phyloP scores from a whole-genome alignment of 1,140 invertebrate species.

The Saccostrea glomerata region DNA sequence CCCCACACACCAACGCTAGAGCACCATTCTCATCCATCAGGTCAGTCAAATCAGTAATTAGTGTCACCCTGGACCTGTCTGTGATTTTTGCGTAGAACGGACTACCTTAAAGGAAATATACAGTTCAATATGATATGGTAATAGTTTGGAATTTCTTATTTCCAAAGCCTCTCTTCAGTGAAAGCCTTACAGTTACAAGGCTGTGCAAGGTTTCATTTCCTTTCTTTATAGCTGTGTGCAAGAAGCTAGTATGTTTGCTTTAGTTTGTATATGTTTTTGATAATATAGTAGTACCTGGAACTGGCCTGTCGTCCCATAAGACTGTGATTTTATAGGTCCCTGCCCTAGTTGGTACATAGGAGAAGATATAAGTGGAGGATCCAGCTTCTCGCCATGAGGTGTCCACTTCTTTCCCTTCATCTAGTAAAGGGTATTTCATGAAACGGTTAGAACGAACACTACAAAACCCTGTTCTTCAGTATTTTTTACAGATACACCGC shows the following conservation, averaged over 20 bases:
- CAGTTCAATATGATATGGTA: background rate
- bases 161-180: background rate
- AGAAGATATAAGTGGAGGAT: constrained; percentile 55
- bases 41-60: constrained; percentile 84
- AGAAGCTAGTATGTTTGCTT: no score
- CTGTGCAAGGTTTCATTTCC: no score
- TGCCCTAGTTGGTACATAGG: constrained; percentile 59
- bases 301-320: constrained; percentile 62
- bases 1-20: constrained; percentile 83
- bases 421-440: background rate
- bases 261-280: no score
- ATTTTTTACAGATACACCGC: no score
- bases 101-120: constrained; percentile 80
- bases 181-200: background rate
- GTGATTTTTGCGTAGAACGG: constrained; percentile 87
- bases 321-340: constrained; percentile 67
- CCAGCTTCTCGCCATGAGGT: constrained; percentile 54
- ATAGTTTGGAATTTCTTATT: background rate
- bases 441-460: no score
- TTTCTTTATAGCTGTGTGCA: no score
- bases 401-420: constrained; percentile 36
- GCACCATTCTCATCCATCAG: constrained; percentile 86
- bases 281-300: constrained; percentile 56
- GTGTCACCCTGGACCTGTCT: constrained; percentile 83
- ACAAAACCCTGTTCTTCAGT: no score